Evolutionary conservation across 1,140 invertebrate species (phyloP).

Genomic region (Ips typographus): DNA sequence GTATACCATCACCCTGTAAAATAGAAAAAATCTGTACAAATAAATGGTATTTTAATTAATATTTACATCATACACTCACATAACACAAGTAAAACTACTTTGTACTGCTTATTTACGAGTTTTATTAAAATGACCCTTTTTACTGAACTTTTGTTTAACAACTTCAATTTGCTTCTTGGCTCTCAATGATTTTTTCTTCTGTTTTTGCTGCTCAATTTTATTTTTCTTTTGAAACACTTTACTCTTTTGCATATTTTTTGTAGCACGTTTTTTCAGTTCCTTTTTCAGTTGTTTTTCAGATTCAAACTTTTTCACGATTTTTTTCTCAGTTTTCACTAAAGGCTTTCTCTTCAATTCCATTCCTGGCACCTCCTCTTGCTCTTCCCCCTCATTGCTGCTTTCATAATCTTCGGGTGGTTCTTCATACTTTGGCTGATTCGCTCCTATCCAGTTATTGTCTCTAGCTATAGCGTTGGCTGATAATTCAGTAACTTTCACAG

Average conservation of each 20-base stretch:
- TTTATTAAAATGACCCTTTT: slow-evolving; percentile 8
- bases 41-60: not conserved
- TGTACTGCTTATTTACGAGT: not conserved
- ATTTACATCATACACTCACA: too few species aligned
- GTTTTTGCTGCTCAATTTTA: slow-evolving; percentile 63
- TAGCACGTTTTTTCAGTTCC: slow-evolving; percentile 65
- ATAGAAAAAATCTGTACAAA: slow-evolving; percentile 6
- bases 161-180: slow-evolving; percentile 40
- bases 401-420: slow-evolving; percentile 50
- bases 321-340: slow-evolving; percentile 30
- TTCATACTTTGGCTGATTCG: slow-evolving; percentile 60
- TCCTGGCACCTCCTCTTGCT: slow-evolving; percentile 57
- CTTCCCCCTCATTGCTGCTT: slow-evolving; percentile 48
- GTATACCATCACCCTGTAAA: not conserved
- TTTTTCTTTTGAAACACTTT: slow-evolving; percentile 73
- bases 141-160: slow-evolving; percentile 27
- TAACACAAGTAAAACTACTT: not conserved
- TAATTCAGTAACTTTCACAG: slow-evolving; percentile 73
- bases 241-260: slow-evolving; percentile 69
- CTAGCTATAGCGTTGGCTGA: slow-evolving; percentile 65
- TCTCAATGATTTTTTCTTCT: slow-evolving; percentile 59
- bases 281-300: slow-evolving; percentile 66
- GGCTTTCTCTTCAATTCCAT: slow-evolving; percentile 56
- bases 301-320: slow-evolving; percentile 51
- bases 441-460: slow-evolving; percentile 68